Evolutionary conservation across 2,113 vertebrate species (phyloP), one percentile per base, ranked within the genome.

Genomic region (Megaceryle maxima): DNA sequence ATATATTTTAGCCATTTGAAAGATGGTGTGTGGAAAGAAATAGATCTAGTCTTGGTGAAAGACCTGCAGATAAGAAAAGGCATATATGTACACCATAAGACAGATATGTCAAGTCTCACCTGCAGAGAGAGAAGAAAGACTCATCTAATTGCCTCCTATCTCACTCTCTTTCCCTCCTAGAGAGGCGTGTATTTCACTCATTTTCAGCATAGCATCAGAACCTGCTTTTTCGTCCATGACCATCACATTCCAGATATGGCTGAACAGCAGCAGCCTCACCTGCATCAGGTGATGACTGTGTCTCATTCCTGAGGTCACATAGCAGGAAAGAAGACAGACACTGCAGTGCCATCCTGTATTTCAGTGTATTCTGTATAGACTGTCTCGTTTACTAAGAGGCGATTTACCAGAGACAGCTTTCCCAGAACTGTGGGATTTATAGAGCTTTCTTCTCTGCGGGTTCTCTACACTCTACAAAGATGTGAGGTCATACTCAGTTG

Each of bases 121-220:
- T 53, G 13, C 1, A 6, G 74, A 73, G 48, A 6, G 74, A 69
- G 48, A 88, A 90, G 39, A 37, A 53, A 79, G 35, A 57, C 33
- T 60, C 13, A 26, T 16, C 31, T 79, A 76, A 79, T 82, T 85
- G 22, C 20, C 51, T 94, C 51, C 56, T 26, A 7, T 92, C 35
- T 87, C 60, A 74, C 41, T 33, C 46, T 57, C 16, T 13, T 55
- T 81, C 19, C 35, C 55, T 77, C 69, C 74, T 29, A 51, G 31
- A 60, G 43, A 68, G 33, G 15, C 0, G 0, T n/a, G 16, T 17
- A 35, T 89, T 94, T 87, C 62, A 39, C 20, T 95, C 43, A 85
- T 84, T 94, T 94, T 91, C 70, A 85, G 39, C 70, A 72, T 77
- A 95, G 43, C 56, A 68, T 87, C 77, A 75, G 16, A 87, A 46